phyloP scores from a whole-genome alignment of 2,888 invertebrate genomes.

The Julus scandinavius region DNA sequence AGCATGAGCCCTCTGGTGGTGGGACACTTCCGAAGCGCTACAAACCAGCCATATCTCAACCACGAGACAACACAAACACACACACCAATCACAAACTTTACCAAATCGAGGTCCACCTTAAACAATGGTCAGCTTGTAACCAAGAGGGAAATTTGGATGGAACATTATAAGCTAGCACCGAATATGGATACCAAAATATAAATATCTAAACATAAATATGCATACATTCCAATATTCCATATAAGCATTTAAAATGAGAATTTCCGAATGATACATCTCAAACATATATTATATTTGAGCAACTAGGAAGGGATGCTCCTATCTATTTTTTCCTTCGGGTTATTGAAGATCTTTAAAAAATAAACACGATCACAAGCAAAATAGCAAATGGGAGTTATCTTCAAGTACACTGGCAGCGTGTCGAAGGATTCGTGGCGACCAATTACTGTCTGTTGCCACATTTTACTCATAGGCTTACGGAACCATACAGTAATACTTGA shows the following conservation, averaged over 20 bases:
- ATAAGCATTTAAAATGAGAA: no score
- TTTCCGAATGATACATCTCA: no score
- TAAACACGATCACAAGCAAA: background rate
- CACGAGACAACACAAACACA: background rate
- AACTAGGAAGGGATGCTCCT: no score
- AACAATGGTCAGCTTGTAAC: no score
- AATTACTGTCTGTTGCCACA: background rate
- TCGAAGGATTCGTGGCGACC: background rate
- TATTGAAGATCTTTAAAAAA: background rate
- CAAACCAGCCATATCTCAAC: background rate
- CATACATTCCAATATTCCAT: no score
- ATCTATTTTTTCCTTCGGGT: background rate
- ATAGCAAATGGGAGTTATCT: background rate
- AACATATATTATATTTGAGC: no score
- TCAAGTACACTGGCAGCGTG: background rate
- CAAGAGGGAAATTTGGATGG: no score
- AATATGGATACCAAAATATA: no score
- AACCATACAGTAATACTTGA: background rate
- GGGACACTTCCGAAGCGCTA: conserved; percentile 44
- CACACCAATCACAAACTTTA: background rate
- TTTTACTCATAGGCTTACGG: background rate
- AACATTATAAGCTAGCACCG: no score
- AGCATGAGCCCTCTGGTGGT: conserved; percentile 50
- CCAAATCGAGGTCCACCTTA: background rate
- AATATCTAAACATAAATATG: no score